Conservation (phyloP, 2,888 invertebrate genomes). For the Entomobrya multifasciata region DNA sequence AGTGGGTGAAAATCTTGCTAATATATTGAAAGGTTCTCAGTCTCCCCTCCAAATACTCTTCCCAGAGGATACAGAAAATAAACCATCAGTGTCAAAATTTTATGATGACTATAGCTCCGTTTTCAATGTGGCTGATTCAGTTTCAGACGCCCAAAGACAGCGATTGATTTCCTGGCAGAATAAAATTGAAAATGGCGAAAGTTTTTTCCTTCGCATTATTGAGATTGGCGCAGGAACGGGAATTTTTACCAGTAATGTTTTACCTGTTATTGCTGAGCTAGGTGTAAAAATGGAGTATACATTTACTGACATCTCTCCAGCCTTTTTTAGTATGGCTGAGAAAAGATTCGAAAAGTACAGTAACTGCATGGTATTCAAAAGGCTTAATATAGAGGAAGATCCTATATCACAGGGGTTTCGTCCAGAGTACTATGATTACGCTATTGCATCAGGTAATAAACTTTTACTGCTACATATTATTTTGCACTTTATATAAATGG, state of each 20-base stretch:
- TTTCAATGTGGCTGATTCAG: too few species aligned
- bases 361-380: conserved; percentile 13
- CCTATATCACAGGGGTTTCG: too few species aligned
- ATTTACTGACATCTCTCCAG: conserved; percentile 51
- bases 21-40: background rate
- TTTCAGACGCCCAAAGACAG: too few species aligned
- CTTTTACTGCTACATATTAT: too few species aligned
- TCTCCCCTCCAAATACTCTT: conserved; percentile 18
- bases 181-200: background rate
- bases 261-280: too few species aligned
- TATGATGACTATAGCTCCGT: background rate
- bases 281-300: conserved; percentile 46
- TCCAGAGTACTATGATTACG: too few species aligned
- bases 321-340: conserved; percentile 44
- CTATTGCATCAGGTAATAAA: too few species aligned
- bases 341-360: background rate
- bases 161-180: too few species aligned
- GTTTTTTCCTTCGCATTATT: background rate
- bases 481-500: too few species aligned
- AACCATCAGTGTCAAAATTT: background rate
- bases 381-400: conserved; percentile 54
- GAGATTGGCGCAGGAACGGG: conserved; percentile 54
- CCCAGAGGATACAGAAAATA: conserved; percentile 13
- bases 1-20: conserved; percentile 9
- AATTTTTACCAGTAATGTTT: background rate